Evolutionary conservation across 2,797 vertebrate species (phyloP), one percentile per base, ranked within the genome.

Genomic region (Sebastes flavidus): DNA sequence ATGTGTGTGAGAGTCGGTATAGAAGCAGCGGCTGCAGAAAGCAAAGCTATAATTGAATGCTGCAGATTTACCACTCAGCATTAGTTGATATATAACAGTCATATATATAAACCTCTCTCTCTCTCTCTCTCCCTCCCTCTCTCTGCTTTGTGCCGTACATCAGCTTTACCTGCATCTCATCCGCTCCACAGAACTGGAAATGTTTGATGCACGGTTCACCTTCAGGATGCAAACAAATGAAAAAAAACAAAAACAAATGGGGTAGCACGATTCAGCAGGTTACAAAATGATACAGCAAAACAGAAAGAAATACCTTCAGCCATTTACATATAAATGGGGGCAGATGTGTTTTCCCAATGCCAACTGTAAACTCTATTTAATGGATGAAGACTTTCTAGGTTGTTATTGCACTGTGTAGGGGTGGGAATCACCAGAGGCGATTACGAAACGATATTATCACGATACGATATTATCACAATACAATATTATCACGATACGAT

Each of bases 21-120:
- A 20, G 7, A 20, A 72, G 61, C n/a, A 60, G 4, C 14, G 11
- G 68, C 29, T 56, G 38, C 62, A 73, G 38, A 67, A 49, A 70
- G 66, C 67, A 61, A 59, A 16, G 68, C 27, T 66, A 80, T 80
- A 86, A 86, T 72, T 83, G 72, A 75, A 83, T 69, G 61, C 66
- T 69, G 65, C 56, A 73, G 81, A 83, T 78, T 71, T 76, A 52
- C 55, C 49, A 67, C 75, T 81, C 34, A 77, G 74, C 65, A 34
- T 72, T 81, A 52, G 63, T 24, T 70, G 73, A 86, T 77, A 63
- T 74, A 75, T 46, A 60, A 58, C 32, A 36, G 78, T 52, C 16
- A 72, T 52, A 36, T 60, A 32, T 38, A 63, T 16, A 58, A 49
- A 20, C 20, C 34, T 30, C 29, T 32, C 56, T 9, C 46, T 55